Percentiles rank a stretch among this genome's conserved stretches.
These are phyloP conservation scores for Pica pica DNA, from an alignment of 2,113 vertebrate genomes.

Conservation along the genomic window DNA sequence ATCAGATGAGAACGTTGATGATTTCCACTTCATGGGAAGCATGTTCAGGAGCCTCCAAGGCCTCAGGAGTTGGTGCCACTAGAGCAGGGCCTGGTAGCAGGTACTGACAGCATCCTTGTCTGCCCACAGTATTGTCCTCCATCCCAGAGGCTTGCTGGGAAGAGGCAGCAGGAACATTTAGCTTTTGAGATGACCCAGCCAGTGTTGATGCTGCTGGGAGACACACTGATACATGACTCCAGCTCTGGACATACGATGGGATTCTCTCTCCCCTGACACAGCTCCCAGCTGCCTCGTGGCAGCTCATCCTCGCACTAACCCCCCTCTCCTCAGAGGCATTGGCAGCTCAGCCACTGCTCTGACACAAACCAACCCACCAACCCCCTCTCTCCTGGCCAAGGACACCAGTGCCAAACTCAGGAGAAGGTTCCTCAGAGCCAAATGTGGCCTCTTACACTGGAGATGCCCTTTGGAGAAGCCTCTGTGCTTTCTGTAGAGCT, in stretches of 20 bases:
- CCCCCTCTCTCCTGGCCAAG: neutral
- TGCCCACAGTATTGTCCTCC: neutral
- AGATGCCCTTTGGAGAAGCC: neutral
- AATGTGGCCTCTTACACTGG: neutral
- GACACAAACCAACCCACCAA: accelerated
- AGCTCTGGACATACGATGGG: accelerated
- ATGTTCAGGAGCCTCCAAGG: neutral
- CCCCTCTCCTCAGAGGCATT: neutral
- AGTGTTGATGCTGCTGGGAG: neutral
- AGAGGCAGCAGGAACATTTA: neutral
- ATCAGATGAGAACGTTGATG: neutral
- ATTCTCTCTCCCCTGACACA: neutral
- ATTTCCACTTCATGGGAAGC: neutral
- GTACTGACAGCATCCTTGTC: neutral
- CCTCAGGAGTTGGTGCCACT: neutral
- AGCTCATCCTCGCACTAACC: neutral
- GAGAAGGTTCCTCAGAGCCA: neutral
- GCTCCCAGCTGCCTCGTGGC: neutral
- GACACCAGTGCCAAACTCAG: neutral
- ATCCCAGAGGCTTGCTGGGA: neutral
- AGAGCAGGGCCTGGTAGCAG: neutral
- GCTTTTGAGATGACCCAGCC: neutral
- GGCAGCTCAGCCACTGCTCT: neutral
- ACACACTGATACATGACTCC: neutral
- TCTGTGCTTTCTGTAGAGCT: neutral